These are phyloP conservation scores for Lepus americanus DNA, from an alignment of 2,113 vertebrate genomes.

Conservation along the genomic window DNA sequence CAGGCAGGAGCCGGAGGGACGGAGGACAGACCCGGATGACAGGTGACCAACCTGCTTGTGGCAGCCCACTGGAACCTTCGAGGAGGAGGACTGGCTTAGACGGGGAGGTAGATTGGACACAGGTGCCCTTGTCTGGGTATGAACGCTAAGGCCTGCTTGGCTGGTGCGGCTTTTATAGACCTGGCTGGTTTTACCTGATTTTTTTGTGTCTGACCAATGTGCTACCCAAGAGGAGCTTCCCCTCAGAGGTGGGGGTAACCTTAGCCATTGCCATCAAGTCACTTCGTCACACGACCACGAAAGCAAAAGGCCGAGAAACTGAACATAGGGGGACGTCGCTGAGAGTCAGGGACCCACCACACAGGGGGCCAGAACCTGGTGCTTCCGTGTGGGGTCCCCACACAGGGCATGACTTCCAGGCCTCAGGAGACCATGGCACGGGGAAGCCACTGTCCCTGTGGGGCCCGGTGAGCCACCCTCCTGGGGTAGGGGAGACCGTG, in stretches of 20 bases:
- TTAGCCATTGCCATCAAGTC: neutral
- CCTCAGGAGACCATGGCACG: neutral
- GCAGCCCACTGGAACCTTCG: neutral
- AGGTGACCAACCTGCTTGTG: accelerated
- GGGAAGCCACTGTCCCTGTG: neutral
- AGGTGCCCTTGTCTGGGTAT: neutral
- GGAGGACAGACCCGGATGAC: no score
- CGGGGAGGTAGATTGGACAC: neutral
- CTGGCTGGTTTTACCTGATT: neutral
- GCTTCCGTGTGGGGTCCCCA: neutral
- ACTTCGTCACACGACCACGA: neutral
- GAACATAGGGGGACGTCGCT: neutral
- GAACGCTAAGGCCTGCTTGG: neutral
- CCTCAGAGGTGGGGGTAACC: neutral
- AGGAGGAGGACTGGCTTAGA: neutral
- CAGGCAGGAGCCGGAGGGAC: neutral
- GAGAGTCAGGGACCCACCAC: neutral
- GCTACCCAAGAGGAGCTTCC: no score
- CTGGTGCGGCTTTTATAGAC: neutral
- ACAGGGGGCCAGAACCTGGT: neutral
- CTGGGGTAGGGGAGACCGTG: neutral
- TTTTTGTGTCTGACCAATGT: neutral
- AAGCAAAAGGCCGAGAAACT: neutral
- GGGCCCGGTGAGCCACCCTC: neutral
- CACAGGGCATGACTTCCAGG: neutral